Percentiles rank a stretch among this genome's conserved stretches.
These are phyloP conservation scores for Arge pagana DNA, from an alignment of 2,888 invertebrate species.

Conservation along the genomic window DNA sequence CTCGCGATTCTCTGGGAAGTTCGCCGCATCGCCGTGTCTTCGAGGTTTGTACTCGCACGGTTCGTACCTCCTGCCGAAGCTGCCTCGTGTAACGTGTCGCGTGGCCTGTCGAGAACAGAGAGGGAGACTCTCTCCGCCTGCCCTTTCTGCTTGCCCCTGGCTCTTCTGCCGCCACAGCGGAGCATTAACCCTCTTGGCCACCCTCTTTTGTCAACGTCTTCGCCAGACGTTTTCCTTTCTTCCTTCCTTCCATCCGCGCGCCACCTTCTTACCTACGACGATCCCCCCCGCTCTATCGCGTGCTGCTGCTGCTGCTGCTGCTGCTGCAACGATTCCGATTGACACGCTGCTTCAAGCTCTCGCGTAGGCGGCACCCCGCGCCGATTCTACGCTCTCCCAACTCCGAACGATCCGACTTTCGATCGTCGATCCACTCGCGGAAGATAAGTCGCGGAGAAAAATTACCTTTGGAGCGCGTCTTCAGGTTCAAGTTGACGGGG, in stretches of 20 bases:
- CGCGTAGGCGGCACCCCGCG: not conserved
- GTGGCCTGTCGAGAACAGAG: slow-evolving; percentile 20
- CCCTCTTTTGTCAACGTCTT: slow-evolving; percentile 21
- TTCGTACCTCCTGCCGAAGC: too few relatives aligned
- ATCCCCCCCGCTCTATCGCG: too few relatives aligned
- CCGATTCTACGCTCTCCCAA: too few relatives aligned
- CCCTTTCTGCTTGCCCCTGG: too few relatives aligned
- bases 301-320: too few relatives aligned
- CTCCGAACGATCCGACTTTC: too few relatives aligned
- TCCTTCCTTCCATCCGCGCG: too few relatives aligned
- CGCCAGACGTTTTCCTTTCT: slow-evolving; percentile 16
- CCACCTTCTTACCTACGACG: too few relatives aligned
- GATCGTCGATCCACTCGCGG: not conserved
- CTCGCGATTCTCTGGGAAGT: too few relatives aligned
- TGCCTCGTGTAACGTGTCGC: too few relatives aligned
- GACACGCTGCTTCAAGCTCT: not conserved
- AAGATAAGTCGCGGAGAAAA: too few relatives aligned
- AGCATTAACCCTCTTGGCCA: slow-evolving; percentile 19
- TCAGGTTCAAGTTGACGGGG: slow-evolving; percentile 49
- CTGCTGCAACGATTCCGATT: not conserved
- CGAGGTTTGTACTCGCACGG: slow-evolving; percentile 21
- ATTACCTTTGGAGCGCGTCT: slow-evolving; percentile 37
- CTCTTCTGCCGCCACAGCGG: slow-evolving; percentile 1
- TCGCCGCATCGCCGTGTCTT: too few relatives aligned
- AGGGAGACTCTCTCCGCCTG: not conserved